Evolutionary conservation across 2,113 vertebrate species (phyloP).

Genomic region (Ptychochromis oligacanthus): DNA sequence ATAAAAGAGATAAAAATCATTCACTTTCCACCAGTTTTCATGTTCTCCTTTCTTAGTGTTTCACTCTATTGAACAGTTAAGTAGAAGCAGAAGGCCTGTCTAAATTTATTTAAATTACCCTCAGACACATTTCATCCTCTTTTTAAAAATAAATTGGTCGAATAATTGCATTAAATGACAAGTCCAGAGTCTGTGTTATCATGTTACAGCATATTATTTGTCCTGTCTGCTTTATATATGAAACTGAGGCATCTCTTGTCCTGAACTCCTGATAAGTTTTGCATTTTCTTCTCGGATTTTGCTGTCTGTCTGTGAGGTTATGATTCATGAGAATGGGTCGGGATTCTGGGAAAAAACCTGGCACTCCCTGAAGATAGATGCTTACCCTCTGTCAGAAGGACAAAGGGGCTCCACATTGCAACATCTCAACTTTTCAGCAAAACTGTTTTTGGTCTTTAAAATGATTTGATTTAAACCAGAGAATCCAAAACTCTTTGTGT

Average conservation of each 20-base stretch:
- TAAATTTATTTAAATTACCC: slow-evolving; percentile 27
- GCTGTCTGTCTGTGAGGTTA: slow-evolving; percentile 36
- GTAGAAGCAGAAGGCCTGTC: slow-evolving; percentile 57
- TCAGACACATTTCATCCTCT: slow-evolving; percentile 11
- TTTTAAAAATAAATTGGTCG: slow-evolving; percentile 13
- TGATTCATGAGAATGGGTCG: slow-evolving; percentile 65
- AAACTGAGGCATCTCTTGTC: background rate
- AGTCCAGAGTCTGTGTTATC: slow-evolving; percentile 32
- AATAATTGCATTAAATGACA: slow-evolving; percentile 33
- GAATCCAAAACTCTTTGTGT: slow-evolving; percentile 24
- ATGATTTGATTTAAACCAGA: slow-evolving; percentile 64
- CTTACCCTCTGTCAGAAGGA: slow-evolving; percentile 56
- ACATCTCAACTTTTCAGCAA: slow-evolving; percentile 49
- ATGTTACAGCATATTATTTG: slow-evolving; percentile 38
- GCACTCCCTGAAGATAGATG: slow-evolving; percentile 69
- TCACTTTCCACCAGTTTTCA: slow-evolving; percentile 22
- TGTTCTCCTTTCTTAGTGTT: background rate
- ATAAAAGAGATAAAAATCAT: slow-evolving; percentile 14
- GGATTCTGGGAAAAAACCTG: slow-evolving; percentile 67
- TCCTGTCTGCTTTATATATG: slow-evolving; percentile 5
- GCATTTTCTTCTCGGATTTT: slow-evolving; percentile 37
- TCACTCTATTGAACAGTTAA: slow-evolving; percentile 43
- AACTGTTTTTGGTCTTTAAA: slow-evolving; percentile 58
- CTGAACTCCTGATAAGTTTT: slow-evolving; percentile 33
- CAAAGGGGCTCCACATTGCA: slow-evolving; percentile 61